Evolutionary conservation across 2,888 invertebrate genomes (phyloP).

Genomic region (Nymphalis urticae): DNA sequence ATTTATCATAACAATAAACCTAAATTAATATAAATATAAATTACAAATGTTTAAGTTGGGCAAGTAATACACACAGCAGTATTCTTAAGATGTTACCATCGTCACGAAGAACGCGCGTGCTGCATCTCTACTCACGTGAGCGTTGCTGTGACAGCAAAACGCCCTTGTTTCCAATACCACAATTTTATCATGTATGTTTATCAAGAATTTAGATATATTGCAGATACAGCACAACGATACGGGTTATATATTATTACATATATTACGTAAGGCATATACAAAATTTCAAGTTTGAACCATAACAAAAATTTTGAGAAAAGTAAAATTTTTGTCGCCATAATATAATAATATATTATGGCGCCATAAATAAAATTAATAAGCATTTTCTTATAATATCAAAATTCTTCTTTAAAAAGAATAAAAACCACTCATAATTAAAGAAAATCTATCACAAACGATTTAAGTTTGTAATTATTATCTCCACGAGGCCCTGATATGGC

Average conservation of each 20-base stretch:
- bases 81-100: conserved; percentile 3
- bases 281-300: background rate
- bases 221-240: conserved; percentile 46
- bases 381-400: too few relatives aligned
- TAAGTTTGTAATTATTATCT: conserved; percentile 54
- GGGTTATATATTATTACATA: background rate
- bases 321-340: background rate
- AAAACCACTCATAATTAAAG: background rate
- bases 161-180: conserved; percentile 27
- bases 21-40: background rate
- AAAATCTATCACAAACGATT: conserved; percentile 34
- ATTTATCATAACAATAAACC: background rate
- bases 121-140: conserved; percentile 57
- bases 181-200: conserved; percentile 41
- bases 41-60: too few relatives aligned
- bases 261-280: background rate
- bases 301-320: background rate
- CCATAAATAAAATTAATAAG: too few relatives aligned
- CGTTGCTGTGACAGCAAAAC: conserved; percentile 20
- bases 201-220: conserved; percentile 45
- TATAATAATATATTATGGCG: too few relatives aligned
- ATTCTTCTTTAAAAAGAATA: too few relatives aligned
- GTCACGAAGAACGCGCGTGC: conserved; percentile 60
- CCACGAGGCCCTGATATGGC: conserved; percentile 46
- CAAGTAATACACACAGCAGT: conserved; percentile 6